phyloP scores from a whole-genome alignment of 2,113 vertebrate genomes.

The Peromyscus polionotus region DNA sequence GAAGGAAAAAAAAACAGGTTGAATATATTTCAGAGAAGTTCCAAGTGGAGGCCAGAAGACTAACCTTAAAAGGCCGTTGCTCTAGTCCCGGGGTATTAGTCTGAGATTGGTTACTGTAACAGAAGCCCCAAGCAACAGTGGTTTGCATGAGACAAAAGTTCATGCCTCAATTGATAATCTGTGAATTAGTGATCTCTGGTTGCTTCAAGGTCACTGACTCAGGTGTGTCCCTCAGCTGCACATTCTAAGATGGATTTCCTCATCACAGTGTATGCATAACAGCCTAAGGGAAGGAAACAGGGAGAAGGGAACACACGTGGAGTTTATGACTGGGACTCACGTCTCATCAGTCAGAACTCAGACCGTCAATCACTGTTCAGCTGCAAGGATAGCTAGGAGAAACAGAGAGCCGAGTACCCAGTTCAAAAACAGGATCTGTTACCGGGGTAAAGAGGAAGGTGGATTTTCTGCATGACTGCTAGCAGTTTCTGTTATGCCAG shows the following conservation, averaged over 20 bases:
- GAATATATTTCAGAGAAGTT: slow-evolving; percentile 5
- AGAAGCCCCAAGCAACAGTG: background rate
- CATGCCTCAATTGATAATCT: background rate
- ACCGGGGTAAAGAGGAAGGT: background rate
- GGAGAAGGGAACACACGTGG: background rate
- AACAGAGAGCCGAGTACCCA: background rate
- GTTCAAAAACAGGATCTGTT: background rate
- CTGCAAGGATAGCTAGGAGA: background rate
- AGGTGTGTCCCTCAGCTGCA: background rate
- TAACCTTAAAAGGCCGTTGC: background rate
- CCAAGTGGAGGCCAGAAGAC: background rate
- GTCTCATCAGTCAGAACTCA: background rate
- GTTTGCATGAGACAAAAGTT: background rate
- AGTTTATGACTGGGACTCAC: background rate
- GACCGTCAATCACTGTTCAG: background rate
- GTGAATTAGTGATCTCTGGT: background rate
- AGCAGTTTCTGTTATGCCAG: background rate
- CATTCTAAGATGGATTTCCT: background rate
- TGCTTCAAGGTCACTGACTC: background rate
- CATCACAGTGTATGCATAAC: background rate
- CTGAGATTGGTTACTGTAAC: background rate
- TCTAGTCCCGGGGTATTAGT: background rate
- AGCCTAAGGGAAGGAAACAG: background rate
- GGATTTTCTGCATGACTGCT: background rate
- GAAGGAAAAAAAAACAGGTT: slow-evolving; percentile 33